These are phyloP conservation scores for Empidonax alnorum DNA, from an alignment of 2,113 vertebrate genomes.

Conservation along the genomic window DNA sequence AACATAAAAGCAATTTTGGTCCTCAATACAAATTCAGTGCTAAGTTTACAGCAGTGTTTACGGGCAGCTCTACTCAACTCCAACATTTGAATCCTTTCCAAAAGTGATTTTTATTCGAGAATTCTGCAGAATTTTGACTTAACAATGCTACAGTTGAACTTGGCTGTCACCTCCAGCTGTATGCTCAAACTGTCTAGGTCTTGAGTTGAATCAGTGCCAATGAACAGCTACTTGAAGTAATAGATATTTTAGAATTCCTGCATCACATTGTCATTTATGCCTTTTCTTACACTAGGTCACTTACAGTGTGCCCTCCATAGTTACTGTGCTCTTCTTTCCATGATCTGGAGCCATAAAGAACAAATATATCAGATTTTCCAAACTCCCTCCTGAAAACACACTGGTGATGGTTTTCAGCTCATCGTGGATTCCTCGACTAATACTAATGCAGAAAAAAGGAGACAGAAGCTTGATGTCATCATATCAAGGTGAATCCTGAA, in stretches of 20 bases:
- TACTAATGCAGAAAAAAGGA: not conserved
- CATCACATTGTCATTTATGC: not conserved
- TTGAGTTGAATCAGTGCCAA: not conserved
- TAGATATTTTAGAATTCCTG: not conserved
- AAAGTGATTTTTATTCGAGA: not conserved
- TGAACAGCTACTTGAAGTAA: not conserved
- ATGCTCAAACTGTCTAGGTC: not conserved
- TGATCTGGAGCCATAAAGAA: not conserved
- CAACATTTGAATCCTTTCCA: not conserved
- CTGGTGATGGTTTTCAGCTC: not conserved
- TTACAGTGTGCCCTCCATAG: not conserved
- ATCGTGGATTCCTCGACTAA: not conserved
- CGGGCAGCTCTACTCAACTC: not conserved
- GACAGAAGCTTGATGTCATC: not conserved
- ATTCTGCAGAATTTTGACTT: not conserved
- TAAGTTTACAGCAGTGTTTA: not conserved
- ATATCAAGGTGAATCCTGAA: not conserved
- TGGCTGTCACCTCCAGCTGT: not conserved
- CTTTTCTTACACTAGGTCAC: not conserved
- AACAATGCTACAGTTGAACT: not conserved
- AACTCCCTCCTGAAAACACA: not conserved
- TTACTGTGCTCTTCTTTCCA: not conserved
- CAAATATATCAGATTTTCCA: not conserved
- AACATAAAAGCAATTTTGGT: not conserved
- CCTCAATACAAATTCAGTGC: not conserved